Evolutionary conservation across 2,113 vertebrate genomes (phyloP).

Genomic region (Oriolus oriolus): DNA sequence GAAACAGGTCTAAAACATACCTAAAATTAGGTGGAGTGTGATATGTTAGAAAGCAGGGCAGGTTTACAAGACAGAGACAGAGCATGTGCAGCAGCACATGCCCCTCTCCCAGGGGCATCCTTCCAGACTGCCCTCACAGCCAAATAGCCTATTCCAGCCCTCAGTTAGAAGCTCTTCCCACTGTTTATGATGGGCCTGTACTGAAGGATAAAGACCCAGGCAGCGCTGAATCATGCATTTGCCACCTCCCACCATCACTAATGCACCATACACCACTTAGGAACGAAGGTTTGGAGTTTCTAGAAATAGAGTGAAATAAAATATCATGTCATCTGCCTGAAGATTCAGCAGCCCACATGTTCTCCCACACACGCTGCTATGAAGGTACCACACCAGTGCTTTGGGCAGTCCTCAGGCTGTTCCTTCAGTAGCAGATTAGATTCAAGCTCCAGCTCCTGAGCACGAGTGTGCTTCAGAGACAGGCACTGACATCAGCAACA

Average conservation of each 20-base stretch:
- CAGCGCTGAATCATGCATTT: neutral
- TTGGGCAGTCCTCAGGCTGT: neutral
- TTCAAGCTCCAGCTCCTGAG: neutral
- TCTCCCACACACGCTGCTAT: neutral
- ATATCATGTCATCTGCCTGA: slow-evolving; percentile 43
- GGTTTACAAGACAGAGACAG: neutral
- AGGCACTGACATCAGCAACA: neutral
- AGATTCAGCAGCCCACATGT: slow-evolving; percentile 25
- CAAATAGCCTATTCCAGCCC: neutral
- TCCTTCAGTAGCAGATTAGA: neutral
- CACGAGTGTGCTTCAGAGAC: neutral
- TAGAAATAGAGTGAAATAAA: slow-evolving; percentile 47
- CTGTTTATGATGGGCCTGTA: neutral
- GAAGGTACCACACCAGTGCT: neutral
- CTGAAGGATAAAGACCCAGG: neutral
- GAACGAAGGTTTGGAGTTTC: neutral
- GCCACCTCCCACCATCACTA: slow-evolving; percentile 14
- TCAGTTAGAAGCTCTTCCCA: neutral
- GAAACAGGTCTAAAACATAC: neutral
- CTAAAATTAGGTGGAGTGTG: neutral
- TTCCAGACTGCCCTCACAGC: neutral
- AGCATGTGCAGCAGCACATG: neutral
- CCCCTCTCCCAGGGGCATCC: neutral
- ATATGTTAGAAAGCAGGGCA: neutral
- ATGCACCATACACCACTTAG: neutral